A percentile compares a stretch with the other conserved stretches of the same genome.
Evolutionary conservation across 2,888 invertebrate species (phyloP).

Genomic region (Mythimna albipuncta): DNA sequence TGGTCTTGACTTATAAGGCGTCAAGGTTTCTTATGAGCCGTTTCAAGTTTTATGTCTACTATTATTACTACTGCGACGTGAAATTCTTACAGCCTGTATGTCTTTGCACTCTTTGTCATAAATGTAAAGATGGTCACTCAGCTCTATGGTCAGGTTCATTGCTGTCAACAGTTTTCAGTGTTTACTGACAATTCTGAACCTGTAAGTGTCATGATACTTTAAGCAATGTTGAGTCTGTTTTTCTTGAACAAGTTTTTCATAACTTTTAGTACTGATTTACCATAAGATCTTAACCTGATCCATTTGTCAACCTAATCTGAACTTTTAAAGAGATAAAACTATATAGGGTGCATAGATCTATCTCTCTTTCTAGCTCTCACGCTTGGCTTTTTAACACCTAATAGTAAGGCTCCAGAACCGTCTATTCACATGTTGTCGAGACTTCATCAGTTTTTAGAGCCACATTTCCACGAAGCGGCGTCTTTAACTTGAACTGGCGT

Average conservation of each 20-base stretch:
- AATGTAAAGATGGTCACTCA: slow-evolving; percentile 30
- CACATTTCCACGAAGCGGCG: too few relatives aligned
- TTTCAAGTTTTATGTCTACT: slow-evolving; percentile 34
- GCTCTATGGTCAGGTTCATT: not conserved
- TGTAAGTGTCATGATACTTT: slow-evolving; percentile 20
- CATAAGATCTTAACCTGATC: too few relatives aligned
- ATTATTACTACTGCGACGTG: slow-evolving; percentile 23
- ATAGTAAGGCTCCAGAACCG: too few relatives aligned
- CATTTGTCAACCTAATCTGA: too few relatives aligned
- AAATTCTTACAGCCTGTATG: slow-evolving; percentile 6
- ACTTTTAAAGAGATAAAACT: too few relatives aligned
- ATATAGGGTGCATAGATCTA: too few relatives aligned
- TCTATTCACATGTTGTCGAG: slow-evolving; percentile 27
- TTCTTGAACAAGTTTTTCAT: slow-evolving; percentile 1
- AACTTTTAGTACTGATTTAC: slow-evolving; percentile 14
- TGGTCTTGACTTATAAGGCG: slow-evolving; percentile 52
- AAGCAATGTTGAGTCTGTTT: not conserved
- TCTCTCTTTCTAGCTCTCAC: too few relatives aligned
- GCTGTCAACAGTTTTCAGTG: not conserved
- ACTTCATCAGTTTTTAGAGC: slow-evolving; percentile 10
- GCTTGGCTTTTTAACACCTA: too few relatives aligned
- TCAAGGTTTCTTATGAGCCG: slow-evolving; percentile 48
- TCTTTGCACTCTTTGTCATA: slow-evolving; percentile 17
- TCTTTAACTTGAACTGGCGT: too few relatives aligned
- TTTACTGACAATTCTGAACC: slow-evolving; percentile 21